These are phyloP conservation scores for Carduelis carduelis DNA, from an alignment of 2,797 vertebrate genomes.

Conservation along the genomic window DNA sequence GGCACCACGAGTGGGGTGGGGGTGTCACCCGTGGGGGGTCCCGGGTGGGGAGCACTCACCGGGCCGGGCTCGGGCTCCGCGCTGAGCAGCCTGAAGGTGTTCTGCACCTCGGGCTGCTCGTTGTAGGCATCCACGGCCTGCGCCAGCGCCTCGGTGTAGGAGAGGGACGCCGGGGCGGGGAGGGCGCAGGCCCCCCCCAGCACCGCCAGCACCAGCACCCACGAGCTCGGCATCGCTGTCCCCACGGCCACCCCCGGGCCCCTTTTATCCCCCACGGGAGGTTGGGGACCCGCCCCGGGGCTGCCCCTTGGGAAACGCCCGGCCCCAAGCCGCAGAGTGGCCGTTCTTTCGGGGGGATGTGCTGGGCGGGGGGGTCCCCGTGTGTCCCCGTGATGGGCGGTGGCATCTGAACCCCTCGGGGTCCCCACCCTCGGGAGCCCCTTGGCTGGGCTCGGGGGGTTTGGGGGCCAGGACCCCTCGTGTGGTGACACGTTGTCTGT, in stretches of 20 bases:
- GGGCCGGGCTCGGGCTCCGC: background rate
- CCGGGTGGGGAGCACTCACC: background rate
- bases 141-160: background rate
- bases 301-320: background rate
- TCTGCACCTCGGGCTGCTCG: background rate
- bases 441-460: too few species aligned
- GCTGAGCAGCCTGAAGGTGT: background rate
- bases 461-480: background rate
- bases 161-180: background rate
- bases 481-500: background rate
- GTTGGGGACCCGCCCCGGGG: background rate
- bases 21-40: background rate
- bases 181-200: background rate
- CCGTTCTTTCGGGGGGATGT: background rate
- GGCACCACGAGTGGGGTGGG: background rate
- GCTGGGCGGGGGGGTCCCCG: fast-evolving
- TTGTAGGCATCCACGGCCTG: background rate
- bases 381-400: background rate
- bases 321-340: background rate
- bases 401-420: background rate
- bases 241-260: background rate
- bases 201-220: background rate
- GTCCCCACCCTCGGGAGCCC: background rate
- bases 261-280: background rate
- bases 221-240: background rate